Base-by-base conservation (phyloP, 1,140 invertebrate species). In the Stegodyphus dumicola region DNA sequence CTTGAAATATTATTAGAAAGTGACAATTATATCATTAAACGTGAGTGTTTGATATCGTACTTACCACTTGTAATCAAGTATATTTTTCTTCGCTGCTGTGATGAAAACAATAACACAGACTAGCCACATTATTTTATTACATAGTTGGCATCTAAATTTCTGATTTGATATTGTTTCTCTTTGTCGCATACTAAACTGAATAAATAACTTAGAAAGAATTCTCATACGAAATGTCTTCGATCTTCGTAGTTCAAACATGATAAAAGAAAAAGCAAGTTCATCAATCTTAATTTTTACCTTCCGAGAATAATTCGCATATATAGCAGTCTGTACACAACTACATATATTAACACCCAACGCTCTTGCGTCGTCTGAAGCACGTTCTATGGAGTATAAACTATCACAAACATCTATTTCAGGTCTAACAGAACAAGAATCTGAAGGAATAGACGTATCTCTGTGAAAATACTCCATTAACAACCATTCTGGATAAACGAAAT, bases 51-150 rank as follows among this genome's bases (percentile, higher is more conserved):
- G 33, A 1, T 33, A 33, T 1, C 33, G 33, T 71, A 89, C 90
- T 91, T 91, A 93, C 94, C 93, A 94, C 81, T 91, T 92, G 88
- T 93, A 93, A 91, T 95, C 94, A 85, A 95, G 90, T 64, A 93
- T 92, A 88, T 94, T 92, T 79, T 89, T 91, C 52, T 90, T 91
- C 9, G 94, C 93, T 51, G 33, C 10, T 0, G 18, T 9, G 7
- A 85, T 10, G 11, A 56, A 56, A 13, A 77, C 73, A 11, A 13
- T n/a, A n/a, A 76, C 18, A 54, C 9, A 56, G 0, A 70, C 2
- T 7, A 69, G 13, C 33, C 52, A 76, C 6, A 70, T 18, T 49
- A 56, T 17, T 51, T 49, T 56, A 53, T 56, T 11, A 77, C 81
- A 85, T 17, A 77, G 18, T 49, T 51, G 15, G 56, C 81, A 85